Percentiles rank a stretch among this genome's conserved stretches.
phyloP scores from a whole-genome alignment of 2,888 invertebrate species.

The Ischnura elegans region DNA sequence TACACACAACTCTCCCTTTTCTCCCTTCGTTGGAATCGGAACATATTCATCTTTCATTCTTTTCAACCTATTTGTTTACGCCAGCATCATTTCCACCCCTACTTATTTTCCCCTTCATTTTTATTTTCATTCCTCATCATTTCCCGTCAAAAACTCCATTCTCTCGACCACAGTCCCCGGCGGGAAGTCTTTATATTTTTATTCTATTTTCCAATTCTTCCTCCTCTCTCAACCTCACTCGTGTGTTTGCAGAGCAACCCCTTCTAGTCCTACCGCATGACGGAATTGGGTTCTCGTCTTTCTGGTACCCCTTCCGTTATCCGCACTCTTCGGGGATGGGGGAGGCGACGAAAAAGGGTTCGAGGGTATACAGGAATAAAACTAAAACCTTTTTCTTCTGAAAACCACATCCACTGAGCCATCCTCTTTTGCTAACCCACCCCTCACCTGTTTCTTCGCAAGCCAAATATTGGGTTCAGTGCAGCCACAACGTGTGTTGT shows the following conservation, averaged over 20 bases:
- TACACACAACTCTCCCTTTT: not conserved
- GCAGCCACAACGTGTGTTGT: too few relatives aligned
- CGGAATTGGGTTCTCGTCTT: too few relatives aligned
- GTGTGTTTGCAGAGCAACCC: not conserved
- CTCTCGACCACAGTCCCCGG: not conserved
- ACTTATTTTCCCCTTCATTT: not conserved
- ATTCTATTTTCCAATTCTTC: not conserved
- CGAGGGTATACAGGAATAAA: not conserved
- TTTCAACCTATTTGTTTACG: slow-evolving; percentile 7
- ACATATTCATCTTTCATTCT: slow-evolving; percentile 12
- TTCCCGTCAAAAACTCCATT: not conserved
- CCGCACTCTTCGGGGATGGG: not conserved
- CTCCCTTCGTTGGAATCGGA: not conserved
- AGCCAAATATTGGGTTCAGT: too few relatives aligned
- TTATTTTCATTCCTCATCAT: not conserved
- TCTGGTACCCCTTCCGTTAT: not conserved
- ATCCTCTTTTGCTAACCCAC: not conserved
- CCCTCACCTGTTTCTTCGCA: too few relatives aligned
- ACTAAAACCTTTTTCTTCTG: not conserved
- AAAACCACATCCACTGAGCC: not conserved
- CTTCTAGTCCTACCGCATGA: not conserved
- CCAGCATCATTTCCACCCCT: not conserved
- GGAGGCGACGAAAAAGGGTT: too few relatives aligned
- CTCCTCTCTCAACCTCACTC: too few relatives aligned
- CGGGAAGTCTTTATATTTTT: not conserved